Base-by-base conservation (phyloP, 2,797 vertebrate genomes). In the Salarias fasciatus region DNA sequence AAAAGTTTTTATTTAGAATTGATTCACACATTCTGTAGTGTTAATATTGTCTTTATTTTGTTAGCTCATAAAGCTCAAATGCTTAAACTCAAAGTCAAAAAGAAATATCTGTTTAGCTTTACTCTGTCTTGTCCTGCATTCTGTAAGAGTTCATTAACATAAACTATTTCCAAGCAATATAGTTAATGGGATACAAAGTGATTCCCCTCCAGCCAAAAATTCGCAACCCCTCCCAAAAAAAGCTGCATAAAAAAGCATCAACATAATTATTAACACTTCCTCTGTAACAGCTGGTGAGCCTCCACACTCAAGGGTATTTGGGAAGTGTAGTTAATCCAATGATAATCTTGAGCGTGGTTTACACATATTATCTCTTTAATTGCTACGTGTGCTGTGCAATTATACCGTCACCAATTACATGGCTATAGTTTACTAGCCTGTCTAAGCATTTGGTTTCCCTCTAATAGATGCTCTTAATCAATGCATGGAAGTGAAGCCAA, bases 321-420 rank as follows among this genome's bases (percentile, higher is more conserved):
- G 76, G 72, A 89, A 86, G 83, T 88, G 86, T 88, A 77, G 82
- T 89, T 91, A 90, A 90, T 91, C 80, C 86, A 86, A 87, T 88
- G 80, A 86, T 88, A 86, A 90, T 88, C 82, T 87, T 74, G 76
- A 83, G 67, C 75, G 56, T 75, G 70, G 79, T 88, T 89, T 86
- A 88, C 81, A 82, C 86, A 85, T 88, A 85, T 85, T 84, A 89
- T 86, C 66, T 1, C 81, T 85, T 87, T 88, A 91, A 89, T 89
- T 89, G 82, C 69, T 72, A 69, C 30, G 55, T 83, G 51, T 78
- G 60, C 76, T 72, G 24, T 72, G 67, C 77, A 84, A 87, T 88
- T 91, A 88, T 75, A 69, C 60, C 44, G 5, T 82, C 75, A 73
- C 75, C 77, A 86, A 86, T 90, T 90, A 86, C 85, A 79, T 33